A percentile compares a stretch with the other conserved stretches of the same genome.
Evolutionary conservation across 2,888 invertebrate genomes (phyloP).

Genomic region (Tubulanus polymorphus): DNA sequence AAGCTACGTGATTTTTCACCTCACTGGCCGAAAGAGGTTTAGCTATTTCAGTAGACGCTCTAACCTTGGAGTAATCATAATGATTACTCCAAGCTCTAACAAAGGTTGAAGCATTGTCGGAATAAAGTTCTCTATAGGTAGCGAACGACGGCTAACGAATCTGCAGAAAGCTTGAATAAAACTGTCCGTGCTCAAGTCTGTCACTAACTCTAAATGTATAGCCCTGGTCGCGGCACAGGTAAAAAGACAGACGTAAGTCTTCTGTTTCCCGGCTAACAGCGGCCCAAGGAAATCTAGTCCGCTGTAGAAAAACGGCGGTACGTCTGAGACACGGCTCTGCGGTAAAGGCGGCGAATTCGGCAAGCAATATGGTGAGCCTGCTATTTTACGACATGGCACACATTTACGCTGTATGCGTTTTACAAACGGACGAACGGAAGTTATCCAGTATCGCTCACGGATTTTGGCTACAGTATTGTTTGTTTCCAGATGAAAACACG

Average conservation of each 20-base stretch:
- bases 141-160: neutral
- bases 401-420: neutral
- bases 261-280: neutral
- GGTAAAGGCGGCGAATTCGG: neutral
- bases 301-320: neutral
- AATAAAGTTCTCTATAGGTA: slow-evolving; percentile 1
- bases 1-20: neutral
- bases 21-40: neutral
- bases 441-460: neutral
- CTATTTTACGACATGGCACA: neutral
- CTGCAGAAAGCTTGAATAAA: neutral
- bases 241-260: neutral
- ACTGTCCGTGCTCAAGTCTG: neutral
- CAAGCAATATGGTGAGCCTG: neutral
- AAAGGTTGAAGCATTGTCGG: slow-evolving; percentile 2
- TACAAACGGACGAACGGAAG: neutral
- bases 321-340: neutral
- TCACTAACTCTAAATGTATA: neutral
- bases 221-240: neutral
- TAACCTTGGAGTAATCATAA: too few species aligned
- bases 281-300: slow-evolving; percentile 2
- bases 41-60: neutral
- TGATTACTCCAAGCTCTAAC: too few species aligned
- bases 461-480: neutral
- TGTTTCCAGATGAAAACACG: too few species aligned